These are phyloP conservation scores for Hippolais icterina DNA, from an alignment of 2,113 vertebrate species.

Conservation along the genomic window DNA sequence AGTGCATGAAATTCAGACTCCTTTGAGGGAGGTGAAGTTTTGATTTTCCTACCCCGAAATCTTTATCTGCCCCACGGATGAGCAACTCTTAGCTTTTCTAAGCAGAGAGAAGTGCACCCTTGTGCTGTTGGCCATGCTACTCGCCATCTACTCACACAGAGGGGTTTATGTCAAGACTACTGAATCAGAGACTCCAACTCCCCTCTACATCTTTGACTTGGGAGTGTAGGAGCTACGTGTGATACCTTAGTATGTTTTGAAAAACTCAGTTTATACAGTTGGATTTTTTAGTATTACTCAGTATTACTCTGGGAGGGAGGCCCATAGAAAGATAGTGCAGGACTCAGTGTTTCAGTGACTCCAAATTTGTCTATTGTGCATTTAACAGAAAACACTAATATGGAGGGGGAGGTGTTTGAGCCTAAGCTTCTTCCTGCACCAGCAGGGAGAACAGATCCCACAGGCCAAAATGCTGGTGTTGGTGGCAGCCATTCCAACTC, in stretches of 20 bases:
- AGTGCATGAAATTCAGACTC: not conserved
- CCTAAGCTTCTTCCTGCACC: not conserved
- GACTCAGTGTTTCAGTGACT: not conserved
- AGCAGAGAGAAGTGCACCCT: not conserved
- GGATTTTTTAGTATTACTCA: not conserved
- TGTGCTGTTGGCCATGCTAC: not conserved
- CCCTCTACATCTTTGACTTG: fast-evolving
- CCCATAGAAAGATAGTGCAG: not conserved
- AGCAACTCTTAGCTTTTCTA: not conserved
- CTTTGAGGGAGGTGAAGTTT: not conserved
- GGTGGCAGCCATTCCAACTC: not conserved
- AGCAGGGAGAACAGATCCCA: not conserved
- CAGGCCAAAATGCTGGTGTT: not conserved
- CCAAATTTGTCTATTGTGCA: not conserved
- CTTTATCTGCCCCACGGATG: not conserved
- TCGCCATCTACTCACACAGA: not conserved
- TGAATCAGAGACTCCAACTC: not conserved
- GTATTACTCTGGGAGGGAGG: not conserved
- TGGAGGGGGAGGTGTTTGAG: fast-evolving
- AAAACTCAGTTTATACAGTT: not conserved
- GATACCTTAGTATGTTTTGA: not conserved
- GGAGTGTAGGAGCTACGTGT: not conserved
- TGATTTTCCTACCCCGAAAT: not conserved
- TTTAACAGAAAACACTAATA: not conserved
- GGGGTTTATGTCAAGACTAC: not conserved